Evolutionary conservation across 2,888 invertebrate species (phyloP), one percentile per base, ranked within the genome.

Genomic region (Zonitis immaculata): DNA sequence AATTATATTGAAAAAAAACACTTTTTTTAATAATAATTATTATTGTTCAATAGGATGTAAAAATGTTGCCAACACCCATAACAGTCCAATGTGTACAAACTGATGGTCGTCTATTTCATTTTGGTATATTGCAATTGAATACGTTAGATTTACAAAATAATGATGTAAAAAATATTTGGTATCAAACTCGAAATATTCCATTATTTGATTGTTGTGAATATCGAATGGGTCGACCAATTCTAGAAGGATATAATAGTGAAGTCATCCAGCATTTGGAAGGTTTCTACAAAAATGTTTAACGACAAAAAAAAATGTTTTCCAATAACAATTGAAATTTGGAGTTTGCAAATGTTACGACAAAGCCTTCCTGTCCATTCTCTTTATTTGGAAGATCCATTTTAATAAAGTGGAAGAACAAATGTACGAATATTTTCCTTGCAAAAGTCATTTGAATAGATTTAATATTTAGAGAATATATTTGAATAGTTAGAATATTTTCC

Each of bases 51-150:
- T 78, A 80, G 44, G 73, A 83, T 63, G 80, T 84, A 4, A 80
- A 80, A 69, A 78, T 81, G 52, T 76, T 93, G 30, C 86, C 88
- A 1, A 81, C 87, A 66, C 95, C 95, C 5, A 79, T 95, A 47
- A 85, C 86, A 39, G 77, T 94, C 2, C 95, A 95, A 72, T 87
- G 88, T 69, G 80, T 95, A 59, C 90, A 91, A 63, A 86, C 89
- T 3, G 87, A 93, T 70, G 88, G 91, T 1, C 78, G 82, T 61
- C 76, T 79, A 35, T 91, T 89, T 70, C 87, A 92, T 70, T 93
- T 95, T 71, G 86, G 88, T 4, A 82, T 91, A 14, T 83, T 90
- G 52, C 93, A 96, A 75, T 77, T 96, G 11, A 92, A 93, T 66
- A 90, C 90, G 0, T 76, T 91, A 28, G 82, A 90, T 73, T 74